A percentile compares a stretch with the other conserved stretches of the same genome.
Conservation (phyloP, 1,140 invertebrate species). For the Chelonus insularis region DNA sequence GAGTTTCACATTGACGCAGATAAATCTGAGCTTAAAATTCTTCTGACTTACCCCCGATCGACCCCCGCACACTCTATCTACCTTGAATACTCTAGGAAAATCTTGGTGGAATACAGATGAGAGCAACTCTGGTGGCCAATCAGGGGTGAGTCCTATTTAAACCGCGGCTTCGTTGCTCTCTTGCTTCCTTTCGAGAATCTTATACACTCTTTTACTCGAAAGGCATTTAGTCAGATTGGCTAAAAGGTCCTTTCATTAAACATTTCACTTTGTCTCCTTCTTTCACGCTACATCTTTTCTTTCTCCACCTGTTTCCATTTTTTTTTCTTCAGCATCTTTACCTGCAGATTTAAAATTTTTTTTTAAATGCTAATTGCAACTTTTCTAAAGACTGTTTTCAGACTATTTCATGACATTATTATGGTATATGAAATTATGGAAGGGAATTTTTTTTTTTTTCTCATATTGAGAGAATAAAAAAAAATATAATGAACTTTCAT, state of each 20-base stretch:
- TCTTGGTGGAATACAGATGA: conserved; percentile 3
- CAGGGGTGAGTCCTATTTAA: conserved; percentile 55
- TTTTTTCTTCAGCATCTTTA: conserved; percentile 31
- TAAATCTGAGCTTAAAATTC: conserved; percentile 48
- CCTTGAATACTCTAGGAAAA: conserved; percentile 26
- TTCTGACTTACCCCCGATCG: conserved; percentile 36
- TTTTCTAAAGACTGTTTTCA: conserved; percentile 54
- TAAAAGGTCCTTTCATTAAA: conserved; percentile 57
- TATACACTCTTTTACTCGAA: conserved; percentile 46
- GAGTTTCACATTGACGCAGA: conserved; percentile 24
- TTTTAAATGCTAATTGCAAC: conserved; percentile 61
- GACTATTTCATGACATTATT: conserved; percentile 24
- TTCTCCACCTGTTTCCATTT: conserved; percentile 25
- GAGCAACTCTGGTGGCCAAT: conserved; percentile 43
- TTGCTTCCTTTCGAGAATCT: conserved; percentile 19
- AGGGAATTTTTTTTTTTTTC: too few species aligned
- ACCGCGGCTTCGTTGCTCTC: conserved; percentile 36
- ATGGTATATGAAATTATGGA: conserved; percentile 8
- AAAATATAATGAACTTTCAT: conserved; percentile 30
- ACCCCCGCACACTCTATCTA: not conserved
- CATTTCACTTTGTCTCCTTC: conserved; percentile 46
- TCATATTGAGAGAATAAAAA: conserved; percentile 18
- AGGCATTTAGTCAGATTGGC: conserved; percentile 55
- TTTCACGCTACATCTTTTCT: conserved; percentile 20
- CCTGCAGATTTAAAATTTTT: conserved; percentile 50